phyloP scores from a whole-genome alignment of 2,113 vertebrate species.

The Acanthisitta chloris region DNA sequence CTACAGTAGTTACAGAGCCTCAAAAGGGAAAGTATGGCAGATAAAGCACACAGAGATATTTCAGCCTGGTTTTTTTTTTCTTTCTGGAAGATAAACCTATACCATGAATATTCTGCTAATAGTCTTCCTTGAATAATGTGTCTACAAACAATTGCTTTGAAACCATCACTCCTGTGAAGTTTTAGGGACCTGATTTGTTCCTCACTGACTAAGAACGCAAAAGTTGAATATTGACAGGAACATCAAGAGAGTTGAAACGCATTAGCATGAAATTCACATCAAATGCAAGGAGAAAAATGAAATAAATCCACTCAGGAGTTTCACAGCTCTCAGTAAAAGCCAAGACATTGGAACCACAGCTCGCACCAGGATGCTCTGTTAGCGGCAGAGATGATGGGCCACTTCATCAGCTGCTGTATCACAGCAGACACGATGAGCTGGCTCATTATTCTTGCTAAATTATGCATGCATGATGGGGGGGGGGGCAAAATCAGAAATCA shows the following conservation, averaged over 20 bases:
- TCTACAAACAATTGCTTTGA: conserved; percentile 12
- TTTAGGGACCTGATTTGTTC: neutral
- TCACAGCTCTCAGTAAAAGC: conserved; percentile 74
- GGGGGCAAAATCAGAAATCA: neutral
- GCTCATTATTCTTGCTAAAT: conserved; percentile 19
- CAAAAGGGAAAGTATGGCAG: neutral
- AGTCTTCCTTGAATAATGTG: neutral
- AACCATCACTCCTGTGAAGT: neutral
- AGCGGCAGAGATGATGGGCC: neutral
- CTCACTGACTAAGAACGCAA: neutral
- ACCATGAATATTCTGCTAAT: neutral
- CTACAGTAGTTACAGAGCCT: neutral
- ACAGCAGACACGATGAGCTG: neutral
- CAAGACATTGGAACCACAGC: conserved; percentile 67
- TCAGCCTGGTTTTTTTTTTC: neutral
- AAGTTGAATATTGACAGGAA: neutral
- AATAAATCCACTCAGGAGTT: conserved; percentile 71
- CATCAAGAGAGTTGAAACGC: neutral
- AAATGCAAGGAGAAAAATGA: conserved; percentile 48
- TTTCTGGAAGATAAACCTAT: neutral
- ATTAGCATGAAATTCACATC: conserved; percentile 9
- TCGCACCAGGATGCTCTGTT: neutral
- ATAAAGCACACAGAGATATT: neutral
- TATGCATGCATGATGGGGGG: neutral
- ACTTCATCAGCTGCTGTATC: neutral